A percentile compares a stretch with the other conserved stretches of the same genome.
phyloP scores from a whole-genome alignment of 2,888 invertebrate species.

The Orthosia incerta region DNA sequence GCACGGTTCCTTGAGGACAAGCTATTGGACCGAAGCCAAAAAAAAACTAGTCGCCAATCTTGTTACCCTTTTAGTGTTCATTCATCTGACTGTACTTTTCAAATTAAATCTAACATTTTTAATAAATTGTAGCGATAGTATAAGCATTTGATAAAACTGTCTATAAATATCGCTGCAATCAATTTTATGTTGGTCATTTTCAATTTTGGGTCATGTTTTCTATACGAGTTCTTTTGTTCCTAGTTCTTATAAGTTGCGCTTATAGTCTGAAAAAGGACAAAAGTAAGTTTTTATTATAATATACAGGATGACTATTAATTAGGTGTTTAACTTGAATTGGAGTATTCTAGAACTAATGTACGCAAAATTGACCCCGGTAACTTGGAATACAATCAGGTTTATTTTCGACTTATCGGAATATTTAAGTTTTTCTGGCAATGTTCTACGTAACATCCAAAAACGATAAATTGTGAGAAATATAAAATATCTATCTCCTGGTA shows the following conservation, averaged over 20 bases:
- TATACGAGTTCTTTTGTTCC: conserved; percentile 28
- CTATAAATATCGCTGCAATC: conserved; percentile 27
- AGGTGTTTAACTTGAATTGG: no score
- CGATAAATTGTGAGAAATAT: no score
- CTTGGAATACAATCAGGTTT: no score
- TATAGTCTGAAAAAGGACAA: conserved; percentile 15
- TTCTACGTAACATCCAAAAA: no score
- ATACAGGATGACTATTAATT: not conserved
- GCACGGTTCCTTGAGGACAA: no score
- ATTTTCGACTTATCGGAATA: no score
- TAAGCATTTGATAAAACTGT: conserved; percentile 37
- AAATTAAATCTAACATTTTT: no score
- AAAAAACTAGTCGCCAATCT: no score
- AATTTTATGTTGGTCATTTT: not conserved
- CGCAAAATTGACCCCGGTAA: not conserved
- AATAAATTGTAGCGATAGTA: conserved; percentile 5
- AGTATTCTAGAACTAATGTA: no score
- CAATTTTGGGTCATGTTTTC: conserved; percentile 29
- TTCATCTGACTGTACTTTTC: conserved; percentile 27
- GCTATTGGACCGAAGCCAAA: no score
- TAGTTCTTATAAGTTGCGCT: conserved; percentile 26
- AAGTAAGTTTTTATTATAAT: conserved; percentile 34
- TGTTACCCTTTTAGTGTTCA: not conserved
- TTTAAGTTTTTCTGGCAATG: no score
- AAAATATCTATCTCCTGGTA: no score